Evolutionary conservation across 1,140 invertebrate genomes (phyloP).

Genomic region (Brachionus rotundiformis): DNA sequence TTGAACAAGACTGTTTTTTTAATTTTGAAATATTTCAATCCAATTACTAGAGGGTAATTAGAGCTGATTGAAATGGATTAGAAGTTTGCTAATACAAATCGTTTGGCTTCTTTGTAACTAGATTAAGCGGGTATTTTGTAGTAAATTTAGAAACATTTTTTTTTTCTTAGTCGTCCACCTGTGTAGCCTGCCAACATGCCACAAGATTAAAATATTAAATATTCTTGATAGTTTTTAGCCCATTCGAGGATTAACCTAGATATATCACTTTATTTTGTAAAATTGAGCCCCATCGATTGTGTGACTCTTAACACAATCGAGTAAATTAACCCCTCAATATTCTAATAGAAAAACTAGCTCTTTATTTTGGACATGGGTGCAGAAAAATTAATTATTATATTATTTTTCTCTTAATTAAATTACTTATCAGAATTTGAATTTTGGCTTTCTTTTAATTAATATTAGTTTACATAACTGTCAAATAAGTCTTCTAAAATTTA

Average conservation of each 20-base stretch:
- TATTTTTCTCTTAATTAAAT: no score
- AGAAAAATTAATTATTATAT: not conserved
- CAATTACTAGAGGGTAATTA: not conserved
- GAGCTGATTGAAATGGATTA: slow-evolving; percentile 3
- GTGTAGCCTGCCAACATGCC: not conserved
- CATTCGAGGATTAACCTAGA: not conserved
- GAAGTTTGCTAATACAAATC: not conserved
- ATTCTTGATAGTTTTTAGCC: not conserved
- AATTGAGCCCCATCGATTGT: not conserved
- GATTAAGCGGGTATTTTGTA: not conserved
- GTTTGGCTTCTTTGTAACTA: not conserved
- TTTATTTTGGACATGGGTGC: not conserved
- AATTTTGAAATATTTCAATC: slow-evolving; percentile 38
- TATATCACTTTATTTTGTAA: not conserved
- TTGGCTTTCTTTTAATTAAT: not conserved
- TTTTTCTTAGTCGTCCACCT: not conserved
- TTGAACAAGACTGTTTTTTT: slow-evolving; percentile 12
- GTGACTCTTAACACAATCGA: not conserved
- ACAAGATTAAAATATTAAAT: slow-evolving; percentile 5
- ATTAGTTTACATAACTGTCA: slow-evolving; percentile 4
- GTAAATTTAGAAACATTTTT: not conserved
- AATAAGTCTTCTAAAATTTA: not conserved
- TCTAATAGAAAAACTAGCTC: not conserved
- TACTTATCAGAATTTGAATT: no score
- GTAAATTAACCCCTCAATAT: not conserved